phyloP scores from a whole-genome alignment of 2,888 invertebrate genomes.

The Plusia festucae region DNA sequence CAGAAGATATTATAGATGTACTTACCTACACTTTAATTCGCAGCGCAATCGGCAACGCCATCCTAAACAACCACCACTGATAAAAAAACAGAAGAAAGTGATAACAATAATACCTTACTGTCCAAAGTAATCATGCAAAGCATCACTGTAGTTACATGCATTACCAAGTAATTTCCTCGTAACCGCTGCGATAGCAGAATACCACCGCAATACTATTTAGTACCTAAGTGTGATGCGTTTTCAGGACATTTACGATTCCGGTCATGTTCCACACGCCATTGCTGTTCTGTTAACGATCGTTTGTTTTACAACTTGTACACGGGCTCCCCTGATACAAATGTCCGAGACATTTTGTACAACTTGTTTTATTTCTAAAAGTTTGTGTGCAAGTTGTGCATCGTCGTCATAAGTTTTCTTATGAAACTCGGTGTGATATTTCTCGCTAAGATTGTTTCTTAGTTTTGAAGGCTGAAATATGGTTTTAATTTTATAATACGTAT shows the following conservation, averaged over 20 bases:
- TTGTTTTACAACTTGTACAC: slow-evolving; percentile 43
- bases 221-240: neutral
- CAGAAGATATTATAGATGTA: too few species aligned
- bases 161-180: neutral
- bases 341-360: slow-evolving; percentile 44
- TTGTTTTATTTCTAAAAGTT: slow-evolving; percentile 50
- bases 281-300: slow-evolving; percentile 26
- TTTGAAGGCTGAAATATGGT: neutral
- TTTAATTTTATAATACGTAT: neutral
- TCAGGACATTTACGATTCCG: slow-evolving; percentile 15
- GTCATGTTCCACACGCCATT: slow-evolving; percentile 26
- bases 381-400: slow-evolving; percentile 31
- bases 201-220: neutral
- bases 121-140: neutral
- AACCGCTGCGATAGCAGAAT: neutral
- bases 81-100: too few species aligned
- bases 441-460: slow-evolving; percentile 1
- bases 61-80: neutral
- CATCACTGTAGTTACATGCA: neutral
- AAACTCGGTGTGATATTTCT: slow-evolving; percentile 16
- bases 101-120: neutral
- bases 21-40: too few species aligned
- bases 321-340: slow-evolving; percentile 37
- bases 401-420: slow-evolving; percentile 39
- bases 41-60: too few species aligned